These are phyloP conservation scores for Synaphobranchus kaupii DNA, from an alignment of 2,797 vertebrate species.

Conservation along the genomic window DNA sequence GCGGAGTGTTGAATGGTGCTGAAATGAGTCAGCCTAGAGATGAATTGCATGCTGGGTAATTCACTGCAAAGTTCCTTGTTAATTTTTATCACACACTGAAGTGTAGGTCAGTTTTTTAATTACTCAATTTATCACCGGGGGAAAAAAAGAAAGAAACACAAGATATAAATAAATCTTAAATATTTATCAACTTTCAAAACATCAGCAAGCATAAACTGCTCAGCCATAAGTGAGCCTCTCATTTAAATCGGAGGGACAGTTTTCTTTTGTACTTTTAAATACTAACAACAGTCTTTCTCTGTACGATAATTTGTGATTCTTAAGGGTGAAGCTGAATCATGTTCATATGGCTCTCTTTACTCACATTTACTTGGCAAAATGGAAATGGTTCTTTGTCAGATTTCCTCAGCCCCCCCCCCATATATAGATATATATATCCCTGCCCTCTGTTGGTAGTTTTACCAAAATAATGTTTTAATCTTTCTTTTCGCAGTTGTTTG, in stretches of 20 bases:
- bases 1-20: conserved; percentile 57
- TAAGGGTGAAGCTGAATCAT: background rate
- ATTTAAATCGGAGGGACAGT: background rate
- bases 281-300: background rate
- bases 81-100: background rate
- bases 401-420: background rate
- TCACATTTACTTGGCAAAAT: background rate
- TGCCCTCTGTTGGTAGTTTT: background rate
- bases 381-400: background rate
- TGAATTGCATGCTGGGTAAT: conserved; percentile 23
- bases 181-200: background rate
- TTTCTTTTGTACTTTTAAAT: background rate
- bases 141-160: background rate
- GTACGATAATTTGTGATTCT: background rate
- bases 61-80: background rate
- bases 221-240: background rate
- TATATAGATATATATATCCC: no score
- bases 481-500: background rate
- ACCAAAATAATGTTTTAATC: background rate
- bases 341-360: background rate
- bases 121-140: background rate
- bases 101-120: background rate
- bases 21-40: conserved; percentile 5
- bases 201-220: background rate
- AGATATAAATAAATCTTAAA: background rate